Evolutionary conservation across 2,888 invertebrate species (phyloP).

Genomic region (Drosophila crucigera): DNA sequence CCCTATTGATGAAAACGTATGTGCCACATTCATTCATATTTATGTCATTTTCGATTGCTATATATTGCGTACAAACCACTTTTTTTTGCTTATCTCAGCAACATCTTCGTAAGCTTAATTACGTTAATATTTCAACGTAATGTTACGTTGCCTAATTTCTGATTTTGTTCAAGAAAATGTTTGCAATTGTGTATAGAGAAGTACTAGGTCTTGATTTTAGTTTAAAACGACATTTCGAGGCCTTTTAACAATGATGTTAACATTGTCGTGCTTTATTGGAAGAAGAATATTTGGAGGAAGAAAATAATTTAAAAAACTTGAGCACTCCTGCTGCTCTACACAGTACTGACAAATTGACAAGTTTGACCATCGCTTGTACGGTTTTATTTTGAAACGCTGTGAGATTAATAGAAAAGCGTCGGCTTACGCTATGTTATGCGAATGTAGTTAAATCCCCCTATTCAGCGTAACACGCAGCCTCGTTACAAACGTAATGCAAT

Average conservation of each 20-base stretch:
- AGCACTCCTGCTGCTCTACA: conserved; percentile 2
- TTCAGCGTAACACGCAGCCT: conserved; percentile 85
- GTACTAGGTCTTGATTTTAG: neutral
- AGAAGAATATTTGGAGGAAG: neutral
- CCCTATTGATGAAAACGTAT: conserved; percentile 68
- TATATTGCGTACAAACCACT: neutral
- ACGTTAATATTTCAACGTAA: neutral
- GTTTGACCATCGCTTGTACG: conserved; percentile 34
- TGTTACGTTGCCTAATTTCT: neutral
- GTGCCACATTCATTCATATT: conserved; percentile 48
- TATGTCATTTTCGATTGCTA: neutral
- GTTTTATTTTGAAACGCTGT: conserved; percentile 75
- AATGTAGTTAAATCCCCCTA: conserved; percentile 61
- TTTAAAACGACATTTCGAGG: neutral
- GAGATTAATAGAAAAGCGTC: conserved; percentile 80
- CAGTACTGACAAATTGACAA: conserved; percentile 67
- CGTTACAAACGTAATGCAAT: conserved; percentile 72
- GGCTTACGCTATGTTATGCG: conserved; percentile 85
- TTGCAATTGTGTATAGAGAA: neutral
- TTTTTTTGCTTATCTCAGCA: neutral
- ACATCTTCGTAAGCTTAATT: neutral
- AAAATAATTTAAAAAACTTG: neutral
- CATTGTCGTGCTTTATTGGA: neutral
- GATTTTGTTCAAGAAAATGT: neutral
- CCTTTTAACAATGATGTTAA: neutral